Evolutionary conservation across 1,140 invertebrate genomes (phyloP), one percentile per base, ranked within the genome.

Genomic region (Drosophila serrata): DNA sequence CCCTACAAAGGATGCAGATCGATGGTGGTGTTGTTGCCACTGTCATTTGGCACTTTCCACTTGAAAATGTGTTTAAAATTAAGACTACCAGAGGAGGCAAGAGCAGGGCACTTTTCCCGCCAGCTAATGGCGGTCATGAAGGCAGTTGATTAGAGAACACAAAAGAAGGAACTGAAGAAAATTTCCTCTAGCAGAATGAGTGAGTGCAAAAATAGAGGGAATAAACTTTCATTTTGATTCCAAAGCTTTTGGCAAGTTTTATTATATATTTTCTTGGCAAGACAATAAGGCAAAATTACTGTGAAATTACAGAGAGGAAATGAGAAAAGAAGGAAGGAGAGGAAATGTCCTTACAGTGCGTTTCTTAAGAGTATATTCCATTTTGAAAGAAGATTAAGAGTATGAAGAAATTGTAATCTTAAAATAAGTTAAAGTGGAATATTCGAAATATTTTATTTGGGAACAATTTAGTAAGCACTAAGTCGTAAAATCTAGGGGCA

Each of bases 261-360:
- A 79, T 67, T 67, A 79, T 62, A 49, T 35, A 69, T 65, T 77
- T 81, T 82, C 61, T 68, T 82, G 79, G 67, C 79, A 79, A 78
- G 77, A 57, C 42, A 61, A 79, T 61, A 24, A 40, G 42, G 24
- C 42, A 43, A 51, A 75, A 75, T 75, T 63, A 57, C 43, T 42
- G 31, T 22, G 19, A 75, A 75, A 75, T 72, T 40, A 48, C 33
- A 27, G 60, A 29, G 27, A 45, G 48, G 35, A 65, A 46, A 46
- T 35, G 13, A 7, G 27, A 27, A 67, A 24, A 29, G 4, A 65
- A 17, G 15, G 2, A 17, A 65, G 29, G 37, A 35, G 56, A 48
- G 37, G 13, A 53, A 53, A 11, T 31, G 31, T 15, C 31, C 15
- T 49, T 46, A 56, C 42, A 74, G 42, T 49, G 58, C 15, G 7